phyloP scores from a whole-genome alignment of 2,888 invertebrate species.

The Mythimna impura region DNA sequence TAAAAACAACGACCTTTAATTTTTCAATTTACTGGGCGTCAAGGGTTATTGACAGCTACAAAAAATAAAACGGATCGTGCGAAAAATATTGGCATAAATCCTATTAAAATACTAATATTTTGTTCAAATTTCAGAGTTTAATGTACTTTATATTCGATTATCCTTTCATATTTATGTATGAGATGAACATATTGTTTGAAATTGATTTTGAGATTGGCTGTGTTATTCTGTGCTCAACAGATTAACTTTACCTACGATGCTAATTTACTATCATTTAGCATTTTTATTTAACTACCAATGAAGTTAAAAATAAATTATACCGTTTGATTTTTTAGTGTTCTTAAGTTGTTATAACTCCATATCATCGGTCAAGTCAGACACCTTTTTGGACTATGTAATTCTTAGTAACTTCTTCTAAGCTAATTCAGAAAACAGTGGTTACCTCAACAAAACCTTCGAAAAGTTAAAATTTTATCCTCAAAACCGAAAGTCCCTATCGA shows the following conservation, averaged over 20 bases:
- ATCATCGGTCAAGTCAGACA: not conserved
- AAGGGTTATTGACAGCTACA: not conserved
- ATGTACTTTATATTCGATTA: slow-evolving; percentile 17
- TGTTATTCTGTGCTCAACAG: not conserved
- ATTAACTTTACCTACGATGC: not conserved
- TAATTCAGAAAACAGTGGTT: not conserved
- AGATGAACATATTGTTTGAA: slow-evolving; percentile 17
- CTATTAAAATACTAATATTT: slow-evolving; percentile 14
- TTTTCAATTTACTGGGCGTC: slow-evolving; percentile 21
- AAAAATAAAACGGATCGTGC: not conserved
- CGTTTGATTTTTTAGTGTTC: not conserved
- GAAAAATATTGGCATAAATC: not conserved
- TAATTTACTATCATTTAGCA: not conserved
- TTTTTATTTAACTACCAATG: not conserved
- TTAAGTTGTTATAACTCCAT: not conserved
- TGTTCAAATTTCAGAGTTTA: not conserved
- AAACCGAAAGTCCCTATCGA: not conserved
- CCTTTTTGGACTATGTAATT: not conserved
- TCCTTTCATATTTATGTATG: slow-evolving; percentile 19
- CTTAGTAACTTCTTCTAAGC: not conserved
- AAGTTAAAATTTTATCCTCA: not conserved
- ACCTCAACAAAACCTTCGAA: not conserved
- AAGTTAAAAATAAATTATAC: not conserved
- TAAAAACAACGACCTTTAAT: not conserved
- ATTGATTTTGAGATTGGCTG: slow-evolving; percentile 4